phyloP scores from a whole-genome alignment of 2,888 invertebrate genomes.

The Peribatodes rhomboidaria region DNA sequence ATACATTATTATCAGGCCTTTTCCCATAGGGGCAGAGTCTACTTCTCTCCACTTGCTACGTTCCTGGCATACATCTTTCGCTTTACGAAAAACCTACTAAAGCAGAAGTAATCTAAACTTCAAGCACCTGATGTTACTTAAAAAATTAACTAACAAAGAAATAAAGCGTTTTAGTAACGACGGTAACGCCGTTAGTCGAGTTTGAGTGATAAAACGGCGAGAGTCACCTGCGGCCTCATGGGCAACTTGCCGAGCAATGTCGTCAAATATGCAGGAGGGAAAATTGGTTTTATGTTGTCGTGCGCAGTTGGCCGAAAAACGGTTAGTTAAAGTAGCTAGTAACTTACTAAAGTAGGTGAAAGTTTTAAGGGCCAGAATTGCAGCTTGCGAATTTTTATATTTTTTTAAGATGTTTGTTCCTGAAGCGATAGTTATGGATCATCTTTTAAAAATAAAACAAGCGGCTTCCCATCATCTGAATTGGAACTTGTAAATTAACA shows the following conservation, averaged over 20 bases:
- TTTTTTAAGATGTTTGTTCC: no score
- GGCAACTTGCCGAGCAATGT: slow-evolving; percentile 36
- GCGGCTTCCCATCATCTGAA: no score
- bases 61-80: no score
- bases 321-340: background rate
- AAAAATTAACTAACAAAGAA: slow-evolving; percentile 28
- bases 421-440: no score
- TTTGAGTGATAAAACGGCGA: slow-evolving; percentile 38
- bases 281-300: slow-evolving; percentile 52
- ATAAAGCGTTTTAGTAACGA: slow-evolving; percentile 1
- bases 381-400: no score
- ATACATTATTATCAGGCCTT: no score
- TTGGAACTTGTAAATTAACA: no score
- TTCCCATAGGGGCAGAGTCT: no score
- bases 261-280: slow-evolving; percentile 61
- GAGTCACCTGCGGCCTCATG: slow-evolving; percentile 48
- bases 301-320: slow-evolving; percentile 11
- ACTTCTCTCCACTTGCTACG: no score
- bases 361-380: no score
- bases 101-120: background rate
- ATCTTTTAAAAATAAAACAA: no score
- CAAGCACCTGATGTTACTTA: slow-evolving; percentile 9
- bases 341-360: background rate
- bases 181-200: slow-evolving; percentile 30
- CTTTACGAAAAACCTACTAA: background rate